Evolutionary conservation across 2,797 vertebrate genomes (phyloP).

Genomic region (Hydrophis major): DNA sequence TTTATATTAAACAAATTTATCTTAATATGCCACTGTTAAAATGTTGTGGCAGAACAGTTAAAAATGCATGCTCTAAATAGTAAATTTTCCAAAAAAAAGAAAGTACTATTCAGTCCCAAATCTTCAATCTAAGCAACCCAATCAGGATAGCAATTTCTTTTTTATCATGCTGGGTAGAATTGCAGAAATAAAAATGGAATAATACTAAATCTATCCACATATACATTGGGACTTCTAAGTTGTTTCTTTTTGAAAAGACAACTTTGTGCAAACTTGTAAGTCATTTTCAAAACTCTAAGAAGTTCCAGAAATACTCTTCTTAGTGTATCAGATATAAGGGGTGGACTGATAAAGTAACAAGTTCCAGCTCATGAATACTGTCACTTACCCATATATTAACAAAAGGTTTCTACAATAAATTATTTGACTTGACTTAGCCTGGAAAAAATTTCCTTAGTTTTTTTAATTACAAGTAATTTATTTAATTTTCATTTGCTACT

Average conservation of each 20-base stretch:
- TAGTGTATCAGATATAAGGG: neutral
- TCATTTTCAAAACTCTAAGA: neutral
- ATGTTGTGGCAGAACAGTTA: neutral
- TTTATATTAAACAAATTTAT: neutral
- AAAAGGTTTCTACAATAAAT: neutral
- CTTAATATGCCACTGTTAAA: neutral
- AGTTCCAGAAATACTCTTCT: neutral
- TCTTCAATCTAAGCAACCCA: neutral
- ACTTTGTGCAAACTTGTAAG: too few species aligned
- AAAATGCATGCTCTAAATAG: neutral
- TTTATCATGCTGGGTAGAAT: neutral
- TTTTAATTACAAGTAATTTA: constrained; percentile 16
- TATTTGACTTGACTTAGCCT: neutral
- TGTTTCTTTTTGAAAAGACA: neutral
- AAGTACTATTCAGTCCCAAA: neutral
- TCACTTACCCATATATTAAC: neutral
- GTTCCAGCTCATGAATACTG: neutral
- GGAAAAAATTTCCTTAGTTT: constrained; percentile 19
- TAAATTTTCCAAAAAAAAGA: neutral
- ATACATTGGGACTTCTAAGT: neutral
- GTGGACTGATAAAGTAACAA: neutral
- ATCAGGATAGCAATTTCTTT: neutral
- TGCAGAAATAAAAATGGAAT: neutral
- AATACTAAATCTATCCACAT: neutral
- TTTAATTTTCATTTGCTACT: neutral